Evolutionary conservation across 1,140 invertebrate species (phyloP), one percentile per base, ranked within the genome.

Genomic region (Octopus sinensis): DNA sequence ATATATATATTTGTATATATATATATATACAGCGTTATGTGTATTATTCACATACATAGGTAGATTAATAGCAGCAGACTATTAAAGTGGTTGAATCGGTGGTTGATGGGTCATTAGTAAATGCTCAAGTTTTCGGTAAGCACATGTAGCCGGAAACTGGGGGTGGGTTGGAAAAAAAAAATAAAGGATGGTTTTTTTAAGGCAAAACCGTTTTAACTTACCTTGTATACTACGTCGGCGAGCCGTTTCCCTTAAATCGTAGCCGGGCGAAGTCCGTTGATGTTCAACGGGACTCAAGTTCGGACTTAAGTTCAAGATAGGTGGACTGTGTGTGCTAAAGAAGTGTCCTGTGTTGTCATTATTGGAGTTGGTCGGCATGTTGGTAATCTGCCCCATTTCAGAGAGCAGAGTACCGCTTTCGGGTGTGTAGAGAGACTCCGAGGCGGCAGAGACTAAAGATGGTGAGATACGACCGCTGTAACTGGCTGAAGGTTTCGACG

Each of bases 291-390:
- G 89, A 82, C 89, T 90, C 56, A 91, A 83, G 81, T 90, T 90
- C 23, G 90, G 90, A 85, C 89, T 90, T 4, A 91, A 83, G 82
- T 90, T 90, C 54, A 91, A 82, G n/a, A 91, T 87, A 5, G 90
- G 90, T 13, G 90, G 90, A 83, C 88, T 90, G 83, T 88, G 88
- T 10, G 89, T 89, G 81, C 88, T 89, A 79, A 90, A 88, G 71
- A 86, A 86, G 53, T 85, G 85, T 51, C 79, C 80, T 79, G 83
- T 80, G 75, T 81, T 81, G 56, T 85, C 83, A 5, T n/a, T 43
- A n/a, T 53, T 79, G 5, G 76, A 80, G 79, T 78, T 13, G 17
- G 76, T 54, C 43, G 80, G 54, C 54, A 79, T 79, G 78, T 80
- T 78, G 76, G 54, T 81, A 53, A 73, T 82, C 76, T 81, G 81